Conservation (phyloP, 2,888 invertebrate genomes). For the Syritta pipiens region DNA sequence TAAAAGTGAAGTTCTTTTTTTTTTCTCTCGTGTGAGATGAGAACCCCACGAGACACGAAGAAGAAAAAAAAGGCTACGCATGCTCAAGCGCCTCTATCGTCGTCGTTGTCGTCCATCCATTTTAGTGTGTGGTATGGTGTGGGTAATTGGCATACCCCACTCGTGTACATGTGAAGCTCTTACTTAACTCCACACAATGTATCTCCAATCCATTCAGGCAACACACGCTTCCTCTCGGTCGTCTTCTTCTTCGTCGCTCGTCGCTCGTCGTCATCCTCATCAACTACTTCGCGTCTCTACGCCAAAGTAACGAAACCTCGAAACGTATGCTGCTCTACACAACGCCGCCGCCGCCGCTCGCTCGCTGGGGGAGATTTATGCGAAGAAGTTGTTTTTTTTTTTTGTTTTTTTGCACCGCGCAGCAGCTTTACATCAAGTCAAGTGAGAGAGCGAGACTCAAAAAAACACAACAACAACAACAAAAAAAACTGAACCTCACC, state of each 20-base stretch:
- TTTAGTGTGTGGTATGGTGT: conserved; percentile 45
- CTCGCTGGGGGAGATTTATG: conserved; percentile 64
- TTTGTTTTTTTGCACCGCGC: conserved; percentile 37
- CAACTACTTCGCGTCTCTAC: conserved; percentile 8
- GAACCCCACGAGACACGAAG: not conserved
- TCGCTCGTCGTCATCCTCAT: conserved; percentile 1
- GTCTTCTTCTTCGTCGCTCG: conserved; percentile 27
- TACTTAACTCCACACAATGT: conserved; percentile 60
- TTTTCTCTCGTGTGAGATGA: too few relatives aligned
- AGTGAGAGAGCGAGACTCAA: conserved; percentile 56
- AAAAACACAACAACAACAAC: conserved; percentile 39
- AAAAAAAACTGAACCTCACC: conserved; percentile 19
- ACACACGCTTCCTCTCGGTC: conserved; percentile 40
- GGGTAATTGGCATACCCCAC: conserved; percentile 59
- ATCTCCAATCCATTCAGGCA: conserved; percentile 32
- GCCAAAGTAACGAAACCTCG: conserved; percentile 47
- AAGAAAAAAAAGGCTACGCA: conserved; percentile 43
- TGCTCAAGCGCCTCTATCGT: conserved; percentile 58
- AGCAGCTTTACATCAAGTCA: conserved; percentile 57
- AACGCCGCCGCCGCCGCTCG: conserved; percentile 10
- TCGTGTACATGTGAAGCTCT: conserved; percentile 58
- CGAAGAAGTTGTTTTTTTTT: conserved; percentile 42
- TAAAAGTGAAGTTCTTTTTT: conserved; percentile 36
- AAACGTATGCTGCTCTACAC: conserved; percentile 34
- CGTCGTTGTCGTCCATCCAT: conserved; percentile 32